These are phyloP conservation scores for Gallinago paraguaiae DNA, from an alignment of 2,113 vertebrate species.

Conservation along the genomic window DNA sequence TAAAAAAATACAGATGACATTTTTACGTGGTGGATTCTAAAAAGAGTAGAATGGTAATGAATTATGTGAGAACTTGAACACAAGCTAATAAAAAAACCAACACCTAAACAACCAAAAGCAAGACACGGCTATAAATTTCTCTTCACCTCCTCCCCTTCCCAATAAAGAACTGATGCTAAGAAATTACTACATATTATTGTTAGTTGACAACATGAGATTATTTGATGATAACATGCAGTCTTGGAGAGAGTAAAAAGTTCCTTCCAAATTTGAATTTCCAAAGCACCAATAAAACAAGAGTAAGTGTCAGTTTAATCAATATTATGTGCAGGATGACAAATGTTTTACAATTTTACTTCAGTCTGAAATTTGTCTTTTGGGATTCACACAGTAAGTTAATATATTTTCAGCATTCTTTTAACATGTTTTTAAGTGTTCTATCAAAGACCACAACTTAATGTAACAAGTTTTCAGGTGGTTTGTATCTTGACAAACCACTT, in stretches of 20 bases:
- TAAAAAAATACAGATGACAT: background rate
- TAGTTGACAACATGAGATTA: constrained; percentile 1
- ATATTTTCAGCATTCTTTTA: constrained; percentile 15
- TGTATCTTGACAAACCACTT: background rate
- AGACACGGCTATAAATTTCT: background rate
- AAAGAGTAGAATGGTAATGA: background rate
- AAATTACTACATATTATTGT: background rate
- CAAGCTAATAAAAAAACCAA: background rate
- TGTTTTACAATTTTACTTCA: constrained; percentile 27
- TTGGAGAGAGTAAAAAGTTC: background rate
- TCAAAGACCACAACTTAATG: background rate
- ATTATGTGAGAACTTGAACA: background rate
- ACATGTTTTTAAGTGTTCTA: background rate
- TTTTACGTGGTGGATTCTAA: background rate
- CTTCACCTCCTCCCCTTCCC: background rate
- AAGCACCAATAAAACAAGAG: constrained; percentile 33
- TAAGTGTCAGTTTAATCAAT: constrained; percentile 51
- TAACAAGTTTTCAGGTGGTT: background rate
- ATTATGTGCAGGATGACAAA: constrained; percentile 15
- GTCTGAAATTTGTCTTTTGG: constrained; percentile 28
- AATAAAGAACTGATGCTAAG: background rate
- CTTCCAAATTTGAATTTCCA: constrained; percentile 15
- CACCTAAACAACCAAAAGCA: fast-evolving
- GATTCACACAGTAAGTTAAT: background rate
- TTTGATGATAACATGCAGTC: background rate